Evolutionary conservation across 2,888 invertebrate species (phyloP).

Genomic region (Drosophila birchii): DNA sequence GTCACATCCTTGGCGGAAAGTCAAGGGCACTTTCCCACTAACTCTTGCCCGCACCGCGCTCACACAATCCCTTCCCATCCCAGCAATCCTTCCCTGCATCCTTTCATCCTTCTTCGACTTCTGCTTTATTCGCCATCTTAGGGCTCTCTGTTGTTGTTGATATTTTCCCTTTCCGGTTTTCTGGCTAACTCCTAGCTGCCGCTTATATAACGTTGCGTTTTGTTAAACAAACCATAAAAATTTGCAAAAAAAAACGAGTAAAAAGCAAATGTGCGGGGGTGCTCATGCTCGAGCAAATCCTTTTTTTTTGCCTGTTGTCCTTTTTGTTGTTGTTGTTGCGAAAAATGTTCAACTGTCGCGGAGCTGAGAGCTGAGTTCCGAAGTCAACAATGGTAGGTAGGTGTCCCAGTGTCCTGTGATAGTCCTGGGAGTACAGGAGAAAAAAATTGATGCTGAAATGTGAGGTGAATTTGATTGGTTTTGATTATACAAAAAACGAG

Average conservation of each 20-base stretch:
- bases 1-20: conserved; percentile 13
- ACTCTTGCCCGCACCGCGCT: conserved; percentile 26
- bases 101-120: not conserved
- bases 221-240: conserved; percentile 80
- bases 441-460: not conserved
- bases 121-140: conserved; percentile 8
- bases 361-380: conserved; percentile 33
- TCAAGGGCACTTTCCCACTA: conserved; percentile 45
- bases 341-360: conserved; percentile 44
- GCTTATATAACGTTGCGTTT: conserved; percentile 69
- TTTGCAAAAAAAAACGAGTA: conserved; percentile 56
- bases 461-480: not conserved
- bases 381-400: conserved; percentile 46
- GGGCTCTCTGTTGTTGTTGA: conserved; percentile 19
- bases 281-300: conserved; percentile 75
- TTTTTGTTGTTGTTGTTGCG: conserved; percentile 17
- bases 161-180: conserved; percentile 37
- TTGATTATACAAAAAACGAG: not conserved
- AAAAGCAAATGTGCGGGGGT: conserved; percentile 47
- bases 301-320: conserved; percentile 44
- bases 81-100: conserved; percentile 21
- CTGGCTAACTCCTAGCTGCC: conserved; percentile 37
- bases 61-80: conserved; percentile 24
- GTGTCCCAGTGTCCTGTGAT: conserved; percentile 16
- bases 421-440: not conserved